Evolutionary conservation across 1,140 invertebrate genomes (phyloP).

Genomic region (Propsilocerus akamusi): DNA sequence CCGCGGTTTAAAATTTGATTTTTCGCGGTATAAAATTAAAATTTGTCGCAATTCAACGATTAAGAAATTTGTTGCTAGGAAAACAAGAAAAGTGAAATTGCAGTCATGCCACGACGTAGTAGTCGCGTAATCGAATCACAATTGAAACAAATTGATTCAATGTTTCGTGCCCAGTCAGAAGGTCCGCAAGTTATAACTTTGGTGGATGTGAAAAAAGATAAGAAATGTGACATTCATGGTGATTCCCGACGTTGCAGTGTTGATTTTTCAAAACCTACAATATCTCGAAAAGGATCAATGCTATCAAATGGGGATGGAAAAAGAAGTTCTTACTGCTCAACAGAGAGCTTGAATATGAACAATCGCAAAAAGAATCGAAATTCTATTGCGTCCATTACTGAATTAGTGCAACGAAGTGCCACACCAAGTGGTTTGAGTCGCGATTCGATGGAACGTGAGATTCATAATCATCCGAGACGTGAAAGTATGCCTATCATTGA

Average conservation of each 20-base stretch:
- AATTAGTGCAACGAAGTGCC: background rate
- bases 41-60: too few species aligned
- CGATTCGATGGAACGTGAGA: background rate
- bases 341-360: background rate
- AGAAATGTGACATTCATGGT: background rate
- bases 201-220: background rate
- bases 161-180: background rate
- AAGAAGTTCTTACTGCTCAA: background rate
- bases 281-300: background rate
- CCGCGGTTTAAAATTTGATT: too few species aligned
- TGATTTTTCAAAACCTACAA: background rate
- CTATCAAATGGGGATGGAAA: background rate
- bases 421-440: background rate
- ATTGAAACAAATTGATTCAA: background rate
- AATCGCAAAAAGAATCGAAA: background rate
- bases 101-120: background rate
- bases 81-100: too few species aligned
- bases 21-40: too few species aligned
- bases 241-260: background rate
- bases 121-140: background rate
- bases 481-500: background rate
- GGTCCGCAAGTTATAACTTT: background rate
- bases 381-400: background rate
- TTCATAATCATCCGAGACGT: too few species aligned
- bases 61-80: too few species aligned